Percentiles rank a stretch among this genome's conserved stretches.
phyloP scores from a whole-genome alignment of 2,888 invertebrate species.

The Dynastes maya region DNA sequence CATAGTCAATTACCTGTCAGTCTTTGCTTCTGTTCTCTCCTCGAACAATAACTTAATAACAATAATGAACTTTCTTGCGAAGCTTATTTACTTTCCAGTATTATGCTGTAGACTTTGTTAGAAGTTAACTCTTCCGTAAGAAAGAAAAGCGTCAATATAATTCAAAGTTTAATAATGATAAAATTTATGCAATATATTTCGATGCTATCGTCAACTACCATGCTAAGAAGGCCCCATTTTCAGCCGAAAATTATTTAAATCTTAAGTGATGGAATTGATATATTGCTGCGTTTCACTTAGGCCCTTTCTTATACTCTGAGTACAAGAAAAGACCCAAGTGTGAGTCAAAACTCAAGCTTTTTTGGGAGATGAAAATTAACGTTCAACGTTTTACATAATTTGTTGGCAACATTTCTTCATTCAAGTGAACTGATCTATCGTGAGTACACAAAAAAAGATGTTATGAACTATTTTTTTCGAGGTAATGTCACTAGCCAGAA shows the following conservation, averaged over 20 bases:
- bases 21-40: conserved; percentile 13
- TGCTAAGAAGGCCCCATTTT: too few relatives aligned
- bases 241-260: background rate
- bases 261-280: background rate
- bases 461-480: too few relatives aligned
- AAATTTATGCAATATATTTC: background rate
- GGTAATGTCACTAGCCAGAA: too few relatives aligned
- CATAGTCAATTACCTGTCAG: conserved; percentile 32
- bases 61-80: conserved; percentile 22
- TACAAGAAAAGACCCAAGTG: too few relatives aligned
- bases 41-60: conserved; percentile 37
- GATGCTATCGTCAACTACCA: background rate
- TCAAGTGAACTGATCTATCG: too few relatives aligned
- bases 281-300: background rate
- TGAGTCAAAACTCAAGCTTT: too few relatives aligned
- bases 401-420: too few relatives aligned
- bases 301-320: background rate
- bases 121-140: background rate
- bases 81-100: conserved; percentile 26
- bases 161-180: conserved; percentile 5
- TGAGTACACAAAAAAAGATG: too few relatives aligned
- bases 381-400: too few relatives aligned
- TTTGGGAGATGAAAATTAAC: too few relatives aligned
- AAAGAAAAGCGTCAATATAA: conserved; percentile 7
- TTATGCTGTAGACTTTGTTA: conserved; percentile 2